Conservation (phyloP, 1,140 invertebrate species). For the Dufourea novaeangliae region DNA sequence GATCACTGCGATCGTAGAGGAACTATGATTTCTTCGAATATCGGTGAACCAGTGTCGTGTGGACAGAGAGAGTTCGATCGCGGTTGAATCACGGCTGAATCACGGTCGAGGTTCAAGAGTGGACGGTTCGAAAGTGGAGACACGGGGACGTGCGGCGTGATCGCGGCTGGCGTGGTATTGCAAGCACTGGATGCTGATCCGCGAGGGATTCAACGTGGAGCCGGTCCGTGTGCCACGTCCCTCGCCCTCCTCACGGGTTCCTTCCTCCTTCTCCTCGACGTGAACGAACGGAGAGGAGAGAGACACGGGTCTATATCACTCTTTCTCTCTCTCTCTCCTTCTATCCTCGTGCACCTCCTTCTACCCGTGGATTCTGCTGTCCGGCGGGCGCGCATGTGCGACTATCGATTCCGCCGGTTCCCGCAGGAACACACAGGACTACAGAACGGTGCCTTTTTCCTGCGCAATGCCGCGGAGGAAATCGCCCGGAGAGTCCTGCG, state of each 20-base stretch:
- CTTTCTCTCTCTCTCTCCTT: conserved; percentile 27
- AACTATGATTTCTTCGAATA: neutral
- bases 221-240: conserved; percentile 60
- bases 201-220: conserved; percentile 77
- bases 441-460: conserved; percentile 48
- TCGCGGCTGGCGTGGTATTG: conserved; percentile 65
- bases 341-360: conserved; percentile 36
- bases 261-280: conserved; percentile 47
- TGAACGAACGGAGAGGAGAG: conserved; percentile 43
- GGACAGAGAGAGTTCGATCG: neutral
- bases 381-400: conserved; percentile 75
- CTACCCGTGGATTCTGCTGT: conserved; percentile 33
- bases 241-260: conserved; percentile 50
- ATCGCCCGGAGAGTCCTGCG: conserved; percentile 35
- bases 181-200: conserved; percentile 77
- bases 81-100: neutral
- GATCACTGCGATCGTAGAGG: neutral
- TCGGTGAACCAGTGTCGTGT: neutral
- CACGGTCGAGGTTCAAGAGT: conserved; percentile 18
- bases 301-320: conserved; percentile 36
- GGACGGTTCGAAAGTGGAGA: conserved; percentile 25
- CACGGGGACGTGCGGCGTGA: conserved; percentile 48
- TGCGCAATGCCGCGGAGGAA: conserved; percentile 48
- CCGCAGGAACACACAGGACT: conserved; percentile 69
- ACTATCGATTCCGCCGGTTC: conserved; percentile 78